phyloP scores from a whole-genome alignment of 2,797 vertebrate genomes.

The Phataginus tricuspis region DNA sequence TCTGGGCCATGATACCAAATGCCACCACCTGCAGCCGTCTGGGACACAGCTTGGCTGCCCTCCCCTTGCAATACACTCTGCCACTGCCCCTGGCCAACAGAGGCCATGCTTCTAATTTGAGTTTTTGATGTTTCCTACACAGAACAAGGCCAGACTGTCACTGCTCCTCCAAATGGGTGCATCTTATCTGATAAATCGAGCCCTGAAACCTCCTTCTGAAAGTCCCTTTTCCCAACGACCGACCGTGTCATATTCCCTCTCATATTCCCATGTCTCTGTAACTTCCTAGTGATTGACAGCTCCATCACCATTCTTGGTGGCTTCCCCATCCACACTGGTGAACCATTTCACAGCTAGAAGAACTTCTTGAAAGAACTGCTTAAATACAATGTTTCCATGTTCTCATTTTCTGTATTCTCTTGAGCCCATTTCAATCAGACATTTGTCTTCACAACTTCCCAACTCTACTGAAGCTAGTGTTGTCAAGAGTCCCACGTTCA shows the following conservation, averaged over 20 bases:
- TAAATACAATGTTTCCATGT: background rate
- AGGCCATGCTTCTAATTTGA: background rate
- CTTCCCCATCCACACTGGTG: background rate
- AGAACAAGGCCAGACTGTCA: background rate
- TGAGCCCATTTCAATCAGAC: background rate
- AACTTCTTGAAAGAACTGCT: background rate
- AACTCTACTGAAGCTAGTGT: background rate
- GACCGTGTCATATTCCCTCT: background rate
- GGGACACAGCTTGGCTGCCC: background rate
- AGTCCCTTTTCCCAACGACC: background rate
- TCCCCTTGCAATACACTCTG: background rate
- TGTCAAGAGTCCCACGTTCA: background rate
- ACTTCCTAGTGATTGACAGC: background rate
- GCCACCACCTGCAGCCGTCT: background rate
- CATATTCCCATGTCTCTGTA: background rate
- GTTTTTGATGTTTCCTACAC: background rate
- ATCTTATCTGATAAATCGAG: background rate
- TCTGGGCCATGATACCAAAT: background rate
- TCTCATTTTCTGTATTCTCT: background rate
- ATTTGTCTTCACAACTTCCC: background rate
- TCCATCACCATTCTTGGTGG: background rate
- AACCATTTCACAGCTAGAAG: background rate
- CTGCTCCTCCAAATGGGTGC: background rate
- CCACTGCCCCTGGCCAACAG: background rate
- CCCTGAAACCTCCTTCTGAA: background rate